Conservation (phyloP, 2,888 invertebrate species). For the Endotricha flammealis region DNA sequence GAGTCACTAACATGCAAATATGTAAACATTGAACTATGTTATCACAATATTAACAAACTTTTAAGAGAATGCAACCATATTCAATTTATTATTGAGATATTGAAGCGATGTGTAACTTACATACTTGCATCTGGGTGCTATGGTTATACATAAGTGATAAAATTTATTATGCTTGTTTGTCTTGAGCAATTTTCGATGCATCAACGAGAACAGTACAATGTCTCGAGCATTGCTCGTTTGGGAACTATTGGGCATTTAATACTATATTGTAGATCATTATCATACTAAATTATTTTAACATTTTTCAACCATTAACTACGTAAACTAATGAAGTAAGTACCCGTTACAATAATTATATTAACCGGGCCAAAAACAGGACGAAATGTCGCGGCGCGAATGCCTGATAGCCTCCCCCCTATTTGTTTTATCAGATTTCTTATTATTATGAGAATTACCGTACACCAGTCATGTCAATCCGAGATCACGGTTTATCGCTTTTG, state of each 20-base stretch:
- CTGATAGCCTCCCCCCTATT: conserved; percentile 71
- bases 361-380: conserved; percentile 60
- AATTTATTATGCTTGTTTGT: conserved; percentile 73
- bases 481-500: conserved; percentile 64
- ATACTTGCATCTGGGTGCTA: conserved; percentile 78
- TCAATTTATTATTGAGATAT: conserved; percentile 44
- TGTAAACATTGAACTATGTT: conserved; percentile 64
- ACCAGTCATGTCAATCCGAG: conserved; percentile 66
- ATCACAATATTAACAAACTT: conserved; percentile 67
- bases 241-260: conserved; percentile 80
- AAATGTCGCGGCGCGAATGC: conserved; percentile 75
- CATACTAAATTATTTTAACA: conserved; percentile 78
- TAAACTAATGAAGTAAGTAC: conserved; percentile 69
- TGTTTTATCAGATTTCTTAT: conserved; percentile 49
- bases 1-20: conserved; percentile 79
- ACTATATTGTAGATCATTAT: conserved; percentile 77
- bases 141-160: conserved; percentile 75
- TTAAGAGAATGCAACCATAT: conserved; percentile 65
- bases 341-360: conserved; percentile 64
- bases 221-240: conserved; percentile 62
- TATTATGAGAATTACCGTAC: conserved; percentile 56
- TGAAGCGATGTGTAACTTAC: conserved; percentile 67
- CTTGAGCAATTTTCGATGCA: conserved; percentile 56
- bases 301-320: conserved; percentile 76
- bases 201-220: conserved; percentile 24